A percentile compares a stretch with the other conserved stretches of the same genome.
These are phyloP conservation scores for Tupiocoris notatus DNA, from an alignment of 2,888 invertebrate genomes.

Conservation along the genomic window DNA sequence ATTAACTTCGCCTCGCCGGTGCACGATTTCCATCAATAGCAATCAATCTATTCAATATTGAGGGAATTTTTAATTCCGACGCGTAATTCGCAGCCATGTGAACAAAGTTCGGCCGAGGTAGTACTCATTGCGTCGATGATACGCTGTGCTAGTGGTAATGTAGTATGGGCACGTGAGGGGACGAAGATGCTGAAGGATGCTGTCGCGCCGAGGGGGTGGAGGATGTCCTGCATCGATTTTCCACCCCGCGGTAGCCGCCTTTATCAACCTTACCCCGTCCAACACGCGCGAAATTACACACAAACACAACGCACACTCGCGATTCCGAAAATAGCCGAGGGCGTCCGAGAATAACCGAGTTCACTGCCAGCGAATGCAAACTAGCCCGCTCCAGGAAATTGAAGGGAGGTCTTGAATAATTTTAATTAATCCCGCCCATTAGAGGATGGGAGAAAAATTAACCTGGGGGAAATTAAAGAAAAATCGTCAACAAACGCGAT, in stretches of 20 bases:
- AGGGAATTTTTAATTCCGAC: too few relatives aligned
- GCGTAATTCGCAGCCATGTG: neutral
- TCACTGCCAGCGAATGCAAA: neutral
- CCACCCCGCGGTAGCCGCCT: neutral
- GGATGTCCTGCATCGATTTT: neutral
- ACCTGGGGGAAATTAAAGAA: too few relatives aligned
- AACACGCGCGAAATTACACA: neutral
- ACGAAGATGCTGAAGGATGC: neutral
- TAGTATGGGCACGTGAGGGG: neutral
- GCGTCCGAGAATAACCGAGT: neutral
- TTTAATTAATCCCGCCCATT: too few relatives aligned
- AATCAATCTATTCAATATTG: too few relatives aligned
- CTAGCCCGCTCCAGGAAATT: too few relatives aligned
- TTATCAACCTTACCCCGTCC: neutral
- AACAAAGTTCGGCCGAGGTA: neutral
- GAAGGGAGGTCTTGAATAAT: too few relatives aligned
- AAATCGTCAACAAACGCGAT: too few relatives aligned
- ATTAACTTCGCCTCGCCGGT: too few relatives aligned
- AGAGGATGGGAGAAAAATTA: too few relatives aligned
- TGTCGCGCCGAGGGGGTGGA: neutral
- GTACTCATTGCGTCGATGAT: neutral
- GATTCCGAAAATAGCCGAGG: neutral
- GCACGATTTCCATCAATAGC: too few relatives aligned
- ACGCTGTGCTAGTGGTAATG: neutral
- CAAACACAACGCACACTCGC: neutral